Evolutionary conservation across 2,888 invertebrate species (phyloP), one percentile per base, ranked within the genome.

Genomic region (Polylopha cassiicola): DNA sequence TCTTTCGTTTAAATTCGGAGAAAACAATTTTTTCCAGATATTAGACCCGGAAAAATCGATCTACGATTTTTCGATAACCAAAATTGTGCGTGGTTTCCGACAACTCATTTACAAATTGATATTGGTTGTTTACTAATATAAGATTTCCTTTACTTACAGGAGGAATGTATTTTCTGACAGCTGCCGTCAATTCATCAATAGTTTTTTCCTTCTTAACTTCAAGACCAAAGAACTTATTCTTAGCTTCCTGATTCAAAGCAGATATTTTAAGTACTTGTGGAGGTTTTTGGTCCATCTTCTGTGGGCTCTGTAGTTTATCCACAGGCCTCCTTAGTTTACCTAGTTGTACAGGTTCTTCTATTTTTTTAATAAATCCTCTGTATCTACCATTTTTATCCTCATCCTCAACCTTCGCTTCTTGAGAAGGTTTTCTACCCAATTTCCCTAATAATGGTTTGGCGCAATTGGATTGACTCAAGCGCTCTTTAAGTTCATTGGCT

Each of bases 121-220:
- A n/a, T 4, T n/a, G n/a, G 15, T 7, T 4, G 8, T 15, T 8
- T 9, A 15, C 20, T 2, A 20, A 10, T 9, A 22, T 8, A 15
- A 5, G 14, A 3, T 31, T 2, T 8, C 4, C 15, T 13, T 7
- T 14, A 64, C 79, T 75, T 33, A 84, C 84, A 50, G 78, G 75
- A 46, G 82, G 79, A 61, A 84, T 80, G 60, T 76, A 85, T 53
- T 75, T 84, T 56, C 81, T 71, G 4, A 85, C 82, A 24, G 81
- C 78, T 13, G 84, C 84, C 0, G 79, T 60, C 31, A 82, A 46
- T 46, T 84, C 84, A 24, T 85, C 84, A 4, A 82, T 63, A 31
- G 55, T 81, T 48, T 71, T 79, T 49, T 77, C 81, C 37, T 73
- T 77, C 60, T 75, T 79, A 15, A 60, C 41, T 4, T 80, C 81